Percentiles rank a stretch among this genome's conserved stretches.
Evolutionary conservation across 2,113 vertebrate genomes (phyloP).

Genomic region (Phasianus colchicus): DNA sequence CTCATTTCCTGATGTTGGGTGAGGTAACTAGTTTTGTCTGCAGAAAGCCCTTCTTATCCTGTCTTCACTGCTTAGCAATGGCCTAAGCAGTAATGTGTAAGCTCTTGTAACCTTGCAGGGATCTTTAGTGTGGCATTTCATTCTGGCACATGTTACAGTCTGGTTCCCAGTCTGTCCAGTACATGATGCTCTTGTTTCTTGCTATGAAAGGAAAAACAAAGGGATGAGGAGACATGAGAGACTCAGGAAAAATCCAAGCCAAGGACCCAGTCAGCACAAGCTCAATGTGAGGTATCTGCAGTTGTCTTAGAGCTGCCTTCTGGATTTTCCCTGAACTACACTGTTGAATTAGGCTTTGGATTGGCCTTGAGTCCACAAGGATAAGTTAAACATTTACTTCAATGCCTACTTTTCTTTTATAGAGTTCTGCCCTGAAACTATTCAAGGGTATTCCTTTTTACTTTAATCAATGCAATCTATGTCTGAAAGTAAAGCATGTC

Average conservation of each 20-base stretch:
- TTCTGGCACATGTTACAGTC: neutral
- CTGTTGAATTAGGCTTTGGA: no score
- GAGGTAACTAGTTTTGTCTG: neutral
- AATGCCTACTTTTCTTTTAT: neutral
- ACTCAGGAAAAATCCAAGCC: neutral
- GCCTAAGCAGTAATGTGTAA: neutral
- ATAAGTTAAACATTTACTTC: neutral
- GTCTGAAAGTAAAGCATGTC: neutral
- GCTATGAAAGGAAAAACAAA: neutral
- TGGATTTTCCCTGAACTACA: neutral
- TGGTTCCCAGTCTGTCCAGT: neutral
- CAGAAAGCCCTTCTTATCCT: neutral
- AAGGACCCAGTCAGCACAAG: neutral
- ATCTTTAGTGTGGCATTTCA: neutral
- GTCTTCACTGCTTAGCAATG: neutral
- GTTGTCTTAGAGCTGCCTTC: neutral
- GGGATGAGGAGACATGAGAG: neutral
- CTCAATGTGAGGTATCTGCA: neutral
- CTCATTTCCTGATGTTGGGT: accelerated
- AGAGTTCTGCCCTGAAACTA: neutral
- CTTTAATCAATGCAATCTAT: neutral
- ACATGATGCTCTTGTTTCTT: neutral
- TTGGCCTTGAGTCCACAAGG: neutral
- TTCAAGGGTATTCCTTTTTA: neutral
- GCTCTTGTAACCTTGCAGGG: neutral